Evolutionary conservation across 1,140 invertebrate genomes (phyloP).

Genomic region (Drosophila pectinifera): DNA sequence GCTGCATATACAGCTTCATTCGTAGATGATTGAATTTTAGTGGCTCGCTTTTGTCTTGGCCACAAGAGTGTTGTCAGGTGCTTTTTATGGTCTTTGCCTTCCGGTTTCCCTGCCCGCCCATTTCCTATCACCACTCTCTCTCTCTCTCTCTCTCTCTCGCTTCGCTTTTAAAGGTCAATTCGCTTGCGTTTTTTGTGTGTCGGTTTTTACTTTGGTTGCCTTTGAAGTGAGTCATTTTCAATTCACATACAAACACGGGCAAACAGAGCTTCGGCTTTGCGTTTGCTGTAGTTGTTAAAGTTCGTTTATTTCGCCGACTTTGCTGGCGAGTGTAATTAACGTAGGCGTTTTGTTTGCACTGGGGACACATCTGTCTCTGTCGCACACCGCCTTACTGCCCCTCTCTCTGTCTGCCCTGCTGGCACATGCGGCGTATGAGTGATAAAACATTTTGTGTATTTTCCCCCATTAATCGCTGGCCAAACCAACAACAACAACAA

Average conservation of each 20-base stretch:
- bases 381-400: conserved; percentile 9
- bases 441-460: conserved; percentile 68
- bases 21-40: conserved; percentile 47
- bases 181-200: conserved; percentile 32
- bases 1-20: conserved; percentile 31
- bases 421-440: conserved; percentile 68
- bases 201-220: conserved; percentile 42
- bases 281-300: conserved; percentile 54
- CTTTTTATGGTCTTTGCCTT: conserved; percentile 48
- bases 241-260: conserved; percentile 46
- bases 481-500: conserved; percentile 25
- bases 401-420: conserved; percentile 1
- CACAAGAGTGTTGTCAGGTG: conserved; percentile 51
- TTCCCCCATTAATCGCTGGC: conserved; percentile 51
- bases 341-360: conserved; percentile 67
- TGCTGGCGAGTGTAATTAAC: conserved; percentile 66
- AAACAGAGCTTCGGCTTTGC: conserved; percentile 43
- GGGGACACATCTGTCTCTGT: conserved; percentile 55
- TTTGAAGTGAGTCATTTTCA: conserved; percentile 69
- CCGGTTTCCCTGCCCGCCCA: neutral
- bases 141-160: neutral
- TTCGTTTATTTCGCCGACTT: conserved; percentile 40
- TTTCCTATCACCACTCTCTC: neutral
- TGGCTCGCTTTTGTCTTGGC: conserved; percentile 41
- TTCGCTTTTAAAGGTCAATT: conserved; percentile 56